These are phyloP conservation scores for Marmota flaviventris DNA, from an alignment of 2,113 vertebrate species.

Conservation along the genomic window DNA sequence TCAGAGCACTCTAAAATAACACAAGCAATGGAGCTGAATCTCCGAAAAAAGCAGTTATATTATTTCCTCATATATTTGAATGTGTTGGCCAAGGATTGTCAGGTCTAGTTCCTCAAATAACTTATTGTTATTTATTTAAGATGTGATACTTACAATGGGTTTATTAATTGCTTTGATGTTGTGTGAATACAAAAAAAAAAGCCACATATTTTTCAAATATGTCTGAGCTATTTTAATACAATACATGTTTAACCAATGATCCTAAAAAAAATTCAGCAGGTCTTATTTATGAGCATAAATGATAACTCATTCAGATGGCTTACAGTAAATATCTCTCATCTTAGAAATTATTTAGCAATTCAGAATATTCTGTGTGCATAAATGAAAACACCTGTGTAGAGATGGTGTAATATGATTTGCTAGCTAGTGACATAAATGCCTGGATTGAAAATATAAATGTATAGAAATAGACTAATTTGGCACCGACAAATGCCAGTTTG, in stretches of 20 bases:
- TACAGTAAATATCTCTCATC: background rate
- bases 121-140: conserved; percentile 24
- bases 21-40: background rate
- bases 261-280: background rate
- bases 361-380: background rate
- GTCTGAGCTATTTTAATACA: background rate
- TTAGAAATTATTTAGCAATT: background rate
- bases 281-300: background rate
- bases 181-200: conserved; percentile 50
- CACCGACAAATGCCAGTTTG: background rate
- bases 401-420: background rate
- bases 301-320: background rate
- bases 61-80: conserved; percentile 26
- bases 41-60: background rate
- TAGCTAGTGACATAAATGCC: background rate
- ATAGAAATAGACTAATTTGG: background rate
- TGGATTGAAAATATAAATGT: background rate
- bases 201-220: background rate
- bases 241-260: background rate
- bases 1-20: background rate
- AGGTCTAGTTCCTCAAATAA: background rate
- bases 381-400: conserved; percentile 13
- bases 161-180: conserved; percentile 54
- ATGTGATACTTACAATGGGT: background rate
- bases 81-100: background rate